Evolutionary conservation across 2,888 invertebrate species (phyloP).

Genomic region (Clivina fossor): DNA sequence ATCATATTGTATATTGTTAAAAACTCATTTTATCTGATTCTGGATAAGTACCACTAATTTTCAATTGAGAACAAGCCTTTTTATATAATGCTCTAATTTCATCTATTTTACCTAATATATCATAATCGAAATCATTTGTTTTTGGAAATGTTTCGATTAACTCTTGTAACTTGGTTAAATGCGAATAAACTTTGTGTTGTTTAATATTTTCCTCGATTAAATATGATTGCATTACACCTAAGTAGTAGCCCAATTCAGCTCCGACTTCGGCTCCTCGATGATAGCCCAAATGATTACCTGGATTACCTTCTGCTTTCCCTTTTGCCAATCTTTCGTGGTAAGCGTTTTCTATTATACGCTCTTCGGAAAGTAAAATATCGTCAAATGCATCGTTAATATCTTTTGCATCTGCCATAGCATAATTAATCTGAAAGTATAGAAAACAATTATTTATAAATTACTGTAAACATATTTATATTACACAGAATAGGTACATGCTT

Average conservation of each 20-base stretch:
- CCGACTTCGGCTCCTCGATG: conserved; percentile 76
- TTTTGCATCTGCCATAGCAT: no score
- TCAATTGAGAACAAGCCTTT: conserved; percentile 67
- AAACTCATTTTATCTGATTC: conserved; percentile 47
- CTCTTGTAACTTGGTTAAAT: conserved; percentile 60
- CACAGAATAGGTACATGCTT: no score
- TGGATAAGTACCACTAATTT: conserved; percentile 59
- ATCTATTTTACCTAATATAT: conserved; percentile 65
- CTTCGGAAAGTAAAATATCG: conserved; percentile 70
- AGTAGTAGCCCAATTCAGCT: conserved; percentile 74
- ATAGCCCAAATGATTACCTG: conserved; percentile 74
- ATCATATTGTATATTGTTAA: conserved; percentile 38
- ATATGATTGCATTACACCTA: conserved; percentile 61
- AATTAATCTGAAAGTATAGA: no score
- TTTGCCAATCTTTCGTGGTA: conserved; percentile 68
- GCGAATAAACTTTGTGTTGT: conserved; percentile 58
- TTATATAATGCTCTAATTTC: conserved; percentile 69
- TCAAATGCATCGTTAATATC: conserved; percentile 78
- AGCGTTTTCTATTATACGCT: conserved; percentile 62
- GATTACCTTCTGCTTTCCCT: conserved; percentile 64
- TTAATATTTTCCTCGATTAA: conserved; percentile 48
- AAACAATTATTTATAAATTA: no score
- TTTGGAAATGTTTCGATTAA: conserved; percentile 67
- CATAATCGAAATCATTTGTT: conserved; percentile 64
- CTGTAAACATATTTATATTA: no score